Evolutionary conservation across 2,113 vertebrate species (phyloP), one percentile per base, ranked within the genome.

Genomic region (Atractosteus spatula): DNA sequence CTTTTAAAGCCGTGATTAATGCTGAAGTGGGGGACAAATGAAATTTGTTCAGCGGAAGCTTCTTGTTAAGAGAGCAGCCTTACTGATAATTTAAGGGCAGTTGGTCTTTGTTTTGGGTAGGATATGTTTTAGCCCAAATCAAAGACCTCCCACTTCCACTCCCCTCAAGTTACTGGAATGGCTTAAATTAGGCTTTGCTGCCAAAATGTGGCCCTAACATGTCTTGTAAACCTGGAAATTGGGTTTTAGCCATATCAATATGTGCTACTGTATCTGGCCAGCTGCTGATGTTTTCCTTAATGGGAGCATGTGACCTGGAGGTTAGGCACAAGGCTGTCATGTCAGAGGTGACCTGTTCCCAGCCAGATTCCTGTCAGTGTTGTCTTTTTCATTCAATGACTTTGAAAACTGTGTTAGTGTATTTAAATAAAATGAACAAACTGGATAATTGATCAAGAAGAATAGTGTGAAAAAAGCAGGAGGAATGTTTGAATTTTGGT

Each of bases 1-100:
- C 79, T 82, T 81, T 79, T 77, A 85, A 73, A 74, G 72, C 62
- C 63, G 66, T 71, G 61, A 85, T 89, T 84, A 88, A 88, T 79
- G 82, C 47, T 47, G 16, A 2, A 62, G 62, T 4, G 57, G 57
- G 57, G 14, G 55, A 61, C 74, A 72, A 71, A 29, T 69, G 66
- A 11, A 65, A 41, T 65, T 65, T 41, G 62, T 41, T 41, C 62
- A 43, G 62, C 62, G 42, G 41, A 42, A 57, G 62, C 55, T 42
- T 66, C 66, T 13, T 66, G 56, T 45, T 54, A 54, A 41, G 64
- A 17, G 41, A 8, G 29, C 2, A 8, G 62, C 8, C 57, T 59
- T 0, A 59, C n/a, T 59, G 0, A 59, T 13, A 13, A 7, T 59
- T 59, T 59, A 59, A n/a, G 5, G 57, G 57, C n/a, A 59, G 57